Percentiles rank a stretch among this genome's conserved stretches.
Evolutionary conservation across 2,888 invertebrate genomes (phyloP).

Genomic region (Eustalomyia histrio): DNA sequence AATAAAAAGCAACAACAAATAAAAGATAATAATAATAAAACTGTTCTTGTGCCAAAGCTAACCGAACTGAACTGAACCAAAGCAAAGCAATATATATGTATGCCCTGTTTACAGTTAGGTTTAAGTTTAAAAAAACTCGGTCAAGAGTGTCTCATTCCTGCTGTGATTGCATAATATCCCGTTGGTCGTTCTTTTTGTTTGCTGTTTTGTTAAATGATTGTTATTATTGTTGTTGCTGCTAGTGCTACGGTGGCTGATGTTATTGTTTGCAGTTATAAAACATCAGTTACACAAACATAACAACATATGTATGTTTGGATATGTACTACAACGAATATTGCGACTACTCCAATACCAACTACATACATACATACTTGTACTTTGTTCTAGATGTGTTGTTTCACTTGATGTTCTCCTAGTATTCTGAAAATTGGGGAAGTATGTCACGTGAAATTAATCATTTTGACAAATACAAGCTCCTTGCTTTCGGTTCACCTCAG

Average conservation of each 20-base stretch:
- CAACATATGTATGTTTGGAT: neutral
- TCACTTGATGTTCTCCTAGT: conserved; percentile 35
- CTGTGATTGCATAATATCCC: conserved; percentile 77
- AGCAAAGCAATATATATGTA: conserved; percentile 19
- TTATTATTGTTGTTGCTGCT: conserved; percentile 15
- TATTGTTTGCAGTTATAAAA: conserved; percentile 19
- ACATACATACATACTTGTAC: neutral
- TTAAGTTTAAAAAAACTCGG: conserved; percentile 76
- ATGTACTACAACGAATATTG: too few species aligned
- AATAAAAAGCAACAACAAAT: conserved; percentile 24
- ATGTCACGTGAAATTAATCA: neutral
- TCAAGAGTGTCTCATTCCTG: conserved; percentile 78
- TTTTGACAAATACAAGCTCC: neutral
- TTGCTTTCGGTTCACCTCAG: too few species aligned
- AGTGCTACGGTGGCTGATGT: neutral
- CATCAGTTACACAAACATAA: neutral
- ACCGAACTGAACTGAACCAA: conserved; percentile 14
- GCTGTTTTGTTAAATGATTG: conserved; percentile 13
- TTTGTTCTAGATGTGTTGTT: neutral
- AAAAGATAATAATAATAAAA: conserved; percentile 53
- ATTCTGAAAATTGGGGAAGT: neutral
- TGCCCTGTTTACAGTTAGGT: conserved; percentile 71
- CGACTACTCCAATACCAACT: too few species aligned
- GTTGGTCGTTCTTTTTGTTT: conserved; percentile 66
- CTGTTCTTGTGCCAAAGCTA: conserved; percentile 40